phyloP scores from a whole-genome alignment of 2,888 invertebrate genomes.

The Baronia brevicornis region DNA sequence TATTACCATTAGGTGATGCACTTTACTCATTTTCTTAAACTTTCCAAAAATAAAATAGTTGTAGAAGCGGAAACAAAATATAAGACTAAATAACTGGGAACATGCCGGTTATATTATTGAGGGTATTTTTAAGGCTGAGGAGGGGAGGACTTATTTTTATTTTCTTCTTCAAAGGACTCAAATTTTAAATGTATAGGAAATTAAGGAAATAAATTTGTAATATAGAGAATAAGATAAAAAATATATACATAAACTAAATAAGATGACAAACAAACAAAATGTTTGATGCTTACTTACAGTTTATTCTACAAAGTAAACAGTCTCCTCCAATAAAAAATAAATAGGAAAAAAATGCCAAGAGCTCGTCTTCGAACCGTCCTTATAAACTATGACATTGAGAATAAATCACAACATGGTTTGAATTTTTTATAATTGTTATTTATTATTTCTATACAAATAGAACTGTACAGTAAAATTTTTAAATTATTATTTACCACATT shows the following conservation, averaged over 20 bases:
- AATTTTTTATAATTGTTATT: slow-evolving; percentile 73
- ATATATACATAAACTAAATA: slow-evolving; percentile 11
- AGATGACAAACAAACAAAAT: slow-evolving; percentile 48
- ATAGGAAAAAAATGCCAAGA: slow-evolving; percentile 40
- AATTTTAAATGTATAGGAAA: slow-evolving; percentile 14
- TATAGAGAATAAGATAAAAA: slow-evolving; percentile 3
- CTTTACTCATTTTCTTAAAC: no score
- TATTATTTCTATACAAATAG: slow-evolving; percentile 78
- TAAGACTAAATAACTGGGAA: no score
- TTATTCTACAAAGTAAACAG: slow-evolving; percentile 73
- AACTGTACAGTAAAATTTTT: slow-evolving; percentile 77
- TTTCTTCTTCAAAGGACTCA: no score
- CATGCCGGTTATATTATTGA: no score
- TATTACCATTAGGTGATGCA: no score
- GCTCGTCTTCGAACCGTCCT: background rate
- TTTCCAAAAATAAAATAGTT: no score
- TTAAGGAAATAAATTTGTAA: slow-evolving; percentile 19
- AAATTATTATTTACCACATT: slow-evolving; percentile 72
- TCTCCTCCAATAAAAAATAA: slow-evolving; percentile 59
- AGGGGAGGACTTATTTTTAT: no score
- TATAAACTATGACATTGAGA: slow-evolving; percentile 48
- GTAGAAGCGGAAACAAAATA: no score
- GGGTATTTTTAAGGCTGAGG: no score
- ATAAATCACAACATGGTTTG: slow-evolving; percentile 71
- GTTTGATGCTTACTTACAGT: slow-evolving; percentile 60